phyloP scores from a whole-genome alignment of 2,888 invertebrate species.

The Ectemnius cavifrons region DNA sequence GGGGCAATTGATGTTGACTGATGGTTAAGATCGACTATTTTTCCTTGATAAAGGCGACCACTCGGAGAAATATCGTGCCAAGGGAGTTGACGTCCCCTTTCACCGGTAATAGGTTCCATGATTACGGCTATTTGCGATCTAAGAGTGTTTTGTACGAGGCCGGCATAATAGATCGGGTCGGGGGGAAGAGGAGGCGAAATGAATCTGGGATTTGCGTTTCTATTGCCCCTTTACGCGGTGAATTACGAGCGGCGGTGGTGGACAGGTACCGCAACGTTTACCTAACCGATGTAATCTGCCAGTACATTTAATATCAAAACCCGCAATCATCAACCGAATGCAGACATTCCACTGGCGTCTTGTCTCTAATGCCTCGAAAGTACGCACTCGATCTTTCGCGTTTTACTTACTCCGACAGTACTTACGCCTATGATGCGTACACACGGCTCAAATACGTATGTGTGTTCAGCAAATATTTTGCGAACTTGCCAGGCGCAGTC shows the following conservation, averaged over 20 bases:
- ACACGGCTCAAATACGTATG: constrained; percentile 17
- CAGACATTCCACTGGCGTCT: too few species aligned
- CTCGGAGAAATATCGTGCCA: not conserved
- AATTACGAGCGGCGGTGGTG: too few species aligned
- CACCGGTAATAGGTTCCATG: not conserved
- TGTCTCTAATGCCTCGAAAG: too few species aligned
- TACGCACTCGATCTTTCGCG: too few species aligned
- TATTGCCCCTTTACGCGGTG: not conserved
- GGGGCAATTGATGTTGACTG: too few species aligned
- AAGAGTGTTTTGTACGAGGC: not conserved
- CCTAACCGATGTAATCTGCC: too few species aligned
- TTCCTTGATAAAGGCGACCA: too few species aligned
- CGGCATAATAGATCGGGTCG: not conserved
- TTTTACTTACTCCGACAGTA: too few species aligned
- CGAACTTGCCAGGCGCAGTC: constrained; percentile 11
- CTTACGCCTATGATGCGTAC: constrained; percentile 20
- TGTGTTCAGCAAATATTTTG: constrained; percentile 34
- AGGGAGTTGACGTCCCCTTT: not conserved
- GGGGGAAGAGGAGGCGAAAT: not conserved
- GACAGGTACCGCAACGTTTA: too few species aligned
- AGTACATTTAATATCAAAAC: too few species aligned
- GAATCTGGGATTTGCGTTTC: constrained; percentile 4
- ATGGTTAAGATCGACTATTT: too few species aligned
- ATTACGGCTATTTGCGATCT: not conserved
- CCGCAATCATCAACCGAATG: too few species aligned